Conservation (phyloP, 1,140 invertebrate genomes). For the Nomia melanderi region DNA sequence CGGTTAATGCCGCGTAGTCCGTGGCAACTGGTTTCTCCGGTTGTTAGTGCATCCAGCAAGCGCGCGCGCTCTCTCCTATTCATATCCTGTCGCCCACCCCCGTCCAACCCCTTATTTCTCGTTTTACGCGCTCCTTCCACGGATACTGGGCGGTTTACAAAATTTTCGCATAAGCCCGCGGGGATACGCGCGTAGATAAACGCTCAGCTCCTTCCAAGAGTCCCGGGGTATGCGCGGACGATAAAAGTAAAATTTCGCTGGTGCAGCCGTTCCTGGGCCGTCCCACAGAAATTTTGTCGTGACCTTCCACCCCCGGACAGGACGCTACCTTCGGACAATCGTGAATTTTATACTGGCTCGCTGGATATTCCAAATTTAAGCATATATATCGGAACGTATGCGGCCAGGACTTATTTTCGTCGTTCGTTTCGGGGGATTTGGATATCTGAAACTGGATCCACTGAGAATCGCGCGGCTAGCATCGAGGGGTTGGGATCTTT, state of each 20-base stretch:
- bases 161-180: constrained; percentile 27
- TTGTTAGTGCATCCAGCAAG: constrained; percentile 19
- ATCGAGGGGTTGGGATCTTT: neutral
- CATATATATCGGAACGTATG: neutral
- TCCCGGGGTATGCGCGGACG: constrained; percentile 11
- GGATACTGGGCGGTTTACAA: constrained; percentile 23
- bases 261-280: neutral
- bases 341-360: neutral
- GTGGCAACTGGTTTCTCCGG: constrained; percentile 38
- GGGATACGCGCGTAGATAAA: constrained; percentile 39
- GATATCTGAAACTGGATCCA: constrained; percentile 32
- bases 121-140: neutral
- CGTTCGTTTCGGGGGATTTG: constrained; percentile 8
- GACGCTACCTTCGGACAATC: constrained; percentile 7
- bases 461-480: neutral
- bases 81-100: neutral
- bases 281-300: neutral
- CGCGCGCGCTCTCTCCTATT: constrained; percentile 40
- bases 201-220: constrained; percentile 19
- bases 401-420: neutral
- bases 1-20: constrained; percentile 44
- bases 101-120: neutral
- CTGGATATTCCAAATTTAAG: neutral
- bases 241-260: constrained; percentile 42
- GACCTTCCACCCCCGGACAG: too few relatives aligned